Percentiles rank a stretch among this genome's conserved stretches.
These are phyloP conservation scores for Fulica atra DNA, from an alignment of 2,113 vertebrate species.

Conservation along the genomic window DNA sequence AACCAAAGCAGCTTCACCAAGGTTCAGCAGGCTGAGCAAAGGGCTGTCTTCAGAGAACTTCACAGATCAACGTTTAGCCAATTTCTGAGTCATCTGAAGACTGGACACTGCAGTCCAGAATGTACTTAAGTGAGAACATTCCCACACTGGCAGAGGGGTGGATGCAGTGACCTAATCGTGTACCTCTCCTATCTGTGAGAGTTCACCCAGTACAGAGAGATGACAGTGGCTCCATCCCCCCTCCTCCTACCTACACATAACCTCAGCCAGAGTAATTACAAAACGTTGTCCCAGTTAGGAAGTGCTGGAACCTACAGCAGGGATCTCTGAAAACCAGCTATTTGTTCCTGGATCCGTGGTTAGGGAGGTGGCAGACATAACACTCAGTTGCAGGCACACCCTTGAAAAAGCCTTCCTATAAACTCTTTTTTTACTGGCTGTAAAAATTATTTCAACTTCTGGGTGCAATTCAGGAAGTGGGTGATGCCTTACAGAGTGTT, in stretches of 20 bases:
- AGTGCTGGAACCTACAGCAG: not conserved
- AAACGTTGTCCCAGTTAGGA: not conserved
- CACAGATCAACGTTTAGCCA: not conserved
- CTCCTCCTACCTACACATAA: not conserved
- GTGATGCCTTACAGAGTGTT: slow-evolving; percentile 32
- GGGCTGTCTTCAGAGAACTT: not conserved
- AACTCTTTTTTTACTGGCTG: slow-evolving; percentile 6
- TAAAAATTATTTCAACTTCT: slow-evolving; percentile 1
- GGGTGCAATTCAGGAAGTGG: slow-evolving; percentile 40
- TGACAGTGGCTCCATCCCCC: not conserved
- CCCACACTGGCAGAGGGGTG: not conserved
- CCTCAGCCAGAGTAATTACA: not conserved
- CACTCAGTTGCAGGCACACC: slow-evolving; percentile 25
- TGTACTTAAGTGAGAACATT: slow-evolving; percentile 2
- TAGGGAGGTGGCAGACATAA: slow-evolving; percentile 37
- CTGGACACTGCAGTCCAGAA: not conserved
- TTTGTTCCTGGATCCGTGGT: not conserved
- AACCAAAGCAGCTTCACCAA: not conserved
- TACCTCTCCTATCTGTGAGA: not conserved
- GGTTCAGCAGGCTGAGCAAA: not conserved
- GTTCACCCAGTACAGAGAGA: not conserved
- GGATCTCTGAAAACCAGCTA: not conserved
- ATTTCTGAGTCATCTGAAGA: slow-evolving; percentile 10
- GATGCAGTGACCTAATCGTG: not conserved
- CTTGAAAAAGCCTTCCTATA: slow-evolving; percentile 3